phyloP scores from a whole-genome alignment of 23 tunicate genomes.

The Ascidia mentula region DNA sequence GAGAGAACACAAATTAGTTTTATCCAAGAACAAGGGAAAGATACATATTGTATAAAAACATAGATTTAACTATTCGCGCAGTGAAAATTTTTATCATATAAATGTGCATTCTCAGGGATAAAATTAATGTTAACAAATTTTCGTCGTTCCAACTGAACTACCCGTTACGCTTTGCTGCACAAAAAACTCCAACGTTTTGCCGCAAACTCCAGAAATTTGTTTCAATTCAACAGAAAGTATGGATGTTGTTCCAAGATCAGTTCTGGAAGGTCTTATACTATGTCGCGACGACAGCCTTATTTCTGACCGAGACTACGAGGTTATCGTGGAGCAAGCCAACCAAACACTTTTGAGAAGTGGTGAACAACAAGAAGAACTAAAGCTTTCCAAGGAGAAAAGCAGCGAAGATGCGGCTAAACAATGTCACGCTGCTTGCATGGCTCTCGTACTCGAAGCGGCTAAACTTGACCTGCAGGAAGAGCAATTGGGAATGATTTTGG shows the following conservation, averaged over 20 bases:
- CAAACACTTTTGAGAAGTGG: not conserved
- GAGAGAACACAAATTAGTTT: too few species aligned
- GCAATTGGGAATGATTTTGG: conserved; percentile 62
- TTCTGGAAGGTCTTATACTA: not conserved
- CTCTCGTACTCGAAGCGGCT: conserved; percentile 60
- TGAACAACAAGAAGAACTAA: not conserved
- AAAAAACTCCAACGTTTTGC: not conserved
- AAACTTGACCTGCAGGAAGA: conserved; percentile 61
- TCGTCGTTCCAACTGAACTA: too few species aligned
- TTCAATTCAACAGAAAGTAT: not conserved
- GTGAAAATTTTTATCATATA: too few species aligned
- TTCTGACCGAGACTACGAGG: not conserved
- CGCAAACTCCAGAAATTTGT: too few species aligned
- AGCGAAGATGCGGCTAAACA: conserved; percentile 10
- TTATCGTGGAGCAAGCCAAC: not conserved
- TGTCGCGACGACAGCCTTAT: conserved; percentile 4
- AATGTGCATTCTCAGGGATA: too few species aligned
- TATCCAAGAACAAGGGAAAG: too few species aligned
- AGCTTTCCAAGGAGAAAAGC: not conserved
- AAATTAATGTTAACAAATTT: too few species aligned
- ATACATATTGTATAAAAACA: too few species aligned
- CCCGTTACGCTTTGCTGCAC: not conserved
- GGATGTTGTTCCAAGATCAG: conserved; percentile 3
- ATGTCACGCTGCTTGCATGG: conserved; percentile 35
- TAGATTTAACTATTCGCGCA: too few species aligned